Conservation (phyloP, 2,113 vertebrate genomes). For the Euleptes europaea region DNA sequence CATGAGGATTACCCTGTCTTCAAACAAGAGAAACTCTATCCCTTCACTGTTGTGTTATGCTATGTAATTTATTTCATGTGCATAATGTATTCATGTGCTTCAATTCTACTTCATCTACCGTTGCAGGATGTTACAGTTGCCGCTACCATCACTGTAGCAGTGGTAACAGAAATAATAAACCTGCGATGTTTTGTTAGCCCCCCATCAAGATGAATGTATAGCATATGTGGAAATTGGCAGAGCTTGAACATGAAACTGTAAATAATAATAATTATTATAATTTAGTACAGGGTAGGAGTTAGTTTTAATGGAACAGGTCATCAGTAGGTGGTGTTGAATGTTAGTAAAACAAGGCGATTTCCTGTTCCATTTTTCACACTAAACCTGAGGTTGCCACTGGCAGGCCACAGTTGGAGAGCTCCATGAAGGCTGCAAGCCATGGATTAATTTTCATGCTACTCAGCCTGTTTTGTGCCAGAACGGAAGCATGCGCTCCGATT, state of each 20-base stretch:
- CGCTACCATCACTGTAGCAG: background rate
- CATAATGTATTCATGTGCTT: background rate
- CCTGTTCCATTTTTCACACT: slow-evolving; percentile 20
- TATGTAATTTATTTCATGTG: background rate
- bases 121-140: background rate
- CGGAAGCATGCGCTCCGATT: background rate
- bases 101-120: background rate
- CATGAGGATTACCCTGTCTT: background rate
- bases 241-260: slow-evolving; percentile 25
- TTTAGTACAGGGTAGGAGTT: accelerated
- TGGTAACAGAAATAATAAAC: slow-evolving; percentile 1
- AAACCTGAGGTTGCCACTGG: slow-evolving; percentile 24
- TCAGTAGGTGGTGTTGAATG: background rate
- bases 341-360: background rate
- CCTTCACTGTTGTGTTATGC: background rate
- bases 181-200: slow-evolving; percentile 15
- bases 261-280: slow-evolving; percentile 11
- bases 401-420: background rate
- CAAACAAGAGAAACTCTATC: background rate
- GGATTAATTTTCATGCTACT: background rate
- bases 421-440: slow-evolving; percentile 25
- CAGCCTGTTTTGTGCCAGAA: slow-evolving; percentile 2
- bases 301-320: slow-evolving; percentile 8
- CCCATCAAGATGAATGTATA: slow-evolving; percentile 23
- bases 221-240: slow-evolving; percentile 31